phyloP scores from a whole-genome alignment of 2,113 vertebrate species.

The Alosa alosa region DNA sequence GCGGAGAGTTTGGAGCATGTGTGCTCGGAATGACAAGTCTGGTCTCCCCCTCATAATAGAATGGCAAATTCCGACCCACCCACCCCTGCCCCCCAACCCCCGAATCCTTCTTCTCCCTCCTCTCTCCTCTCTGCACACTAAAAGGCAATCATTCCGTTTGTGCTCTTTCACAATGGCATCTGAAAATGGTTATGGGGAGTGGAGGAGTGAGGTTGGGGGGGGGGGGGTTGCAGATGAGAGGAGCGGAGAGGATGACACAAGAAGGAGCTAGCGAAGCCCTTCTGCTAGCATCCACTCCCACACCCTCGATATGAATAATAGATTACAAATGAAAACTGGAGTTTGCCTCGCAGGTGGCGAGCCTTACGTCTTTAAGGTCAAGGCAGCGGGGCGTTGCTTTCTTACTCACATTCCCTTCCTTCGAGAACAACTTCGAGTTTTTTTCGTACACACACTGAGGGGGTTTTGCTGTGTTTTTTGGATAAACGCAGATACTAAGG shows the following conservation, averaged over 20 bases:
- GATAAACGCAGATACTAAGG: neutral
- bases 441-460: neutral
- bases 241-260: slow-evolving; percentile 30
- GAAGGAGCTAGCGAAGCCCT: slow-evolving; percentile 43
- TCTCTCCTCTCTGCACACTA: slow-evolving; percentile 45
- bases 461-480: neutral
- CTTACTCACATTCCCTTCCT: neutral
- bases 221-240: neutral
- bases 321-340: slow-evolving; percentile 66
- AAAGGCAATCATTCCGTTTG: slow-evolving; percentile 66
- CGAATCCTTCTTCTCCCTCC: neutral
- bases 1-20: slow-evolving; percentile 37
- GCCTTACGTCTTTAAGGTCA: slow-evolving; percentile 59
- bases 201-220: neutral
- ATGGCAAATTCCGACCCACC: slow-evolving; percentile 44
- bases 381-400: slow-evolving; percentile 22
- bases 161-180: slow-evolving; percentile 63
- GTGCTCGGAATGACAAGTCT: slow-evolving; percentile 60
- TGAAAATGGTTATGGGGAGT: slow-evolving; percentile 51
- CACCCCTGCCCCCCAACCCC: neutral
- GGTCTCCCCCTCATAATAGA: slow-evolving; percentile 56
- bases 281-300: slow-evolving; percentile 59
- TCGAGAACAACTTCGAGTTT: neutral
- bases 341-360: slow-evolving; percentile 57
- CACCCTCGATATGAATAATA: slow-evolving; percentile 69